These are phyloP conservation scores for Drosophila albomicans DNA, from an alignment of 1,140 invertebrate genomes.

Conservation along the genomic window DNA sequence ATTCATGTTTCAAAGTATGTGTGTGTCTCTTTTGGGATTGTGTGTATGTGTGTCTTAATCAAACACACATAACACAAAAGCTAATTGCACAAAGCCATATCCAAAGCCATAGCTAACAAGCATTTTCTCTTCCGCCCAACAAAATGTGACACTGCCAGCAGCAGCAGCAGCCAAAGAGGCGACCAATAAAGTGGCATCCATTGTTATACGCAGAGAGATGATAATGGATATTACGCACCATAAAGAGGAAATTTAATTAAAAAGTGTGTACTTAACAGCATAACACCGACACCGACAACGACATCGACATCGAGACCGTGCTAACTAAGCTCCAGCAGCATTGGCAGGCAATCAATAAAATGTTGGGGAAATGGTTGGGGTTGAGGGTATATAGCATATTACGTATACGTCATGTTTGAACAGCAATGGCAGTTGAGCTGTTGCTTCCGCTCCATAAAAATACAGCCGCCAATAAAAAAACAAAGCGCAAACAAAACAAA, in stretches of 20 bases:
- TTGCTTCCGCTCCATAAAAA: conserved; percentile 71
- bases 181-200: conserved; percentile 65
- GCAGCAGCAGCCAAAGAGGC: conserved; percentile 48
- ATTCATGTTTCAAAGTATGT: background rate
- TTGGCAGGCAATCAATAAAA: conserved; percentile 50
- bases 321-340: background rate
- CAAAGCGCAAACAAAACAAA: conserved; percentile 30
- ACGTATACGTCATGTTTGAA: conserved; percentile 76
- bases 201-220: conserved; percentile 54
- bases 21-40: conserved; percentile 19
- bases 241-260: conserved; percentile 54
- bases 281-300: conserved; percentile 17
- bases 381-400: conserved; percentile 7
- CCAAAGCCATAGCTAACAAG: conserved; percentile 51
- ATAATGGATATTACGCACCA: conserved; percentile 62
- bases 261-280: conserved; percentile 45
- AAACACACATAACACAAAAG: conserved; percentile 63
- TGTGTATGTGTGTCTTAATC: conserved; percentile 42
- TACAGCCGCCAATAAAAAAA: conserved; percentile 39
- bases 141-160: conserved; percentile 26
- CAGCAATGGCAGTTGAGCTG: conserved; percentile 69
- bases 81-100: conserved; percentile 75
- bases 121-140: conserved; percentile 2
- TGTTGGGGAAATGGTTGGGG: conserved; percentile 1
- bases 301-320: conserved; percentile 1